These are phyloP conservation scores for Lordiphosa clarofinis DNA, from an alignment of 1,140 invertebrate genomes.

Conservation along the genomic window DNA sequence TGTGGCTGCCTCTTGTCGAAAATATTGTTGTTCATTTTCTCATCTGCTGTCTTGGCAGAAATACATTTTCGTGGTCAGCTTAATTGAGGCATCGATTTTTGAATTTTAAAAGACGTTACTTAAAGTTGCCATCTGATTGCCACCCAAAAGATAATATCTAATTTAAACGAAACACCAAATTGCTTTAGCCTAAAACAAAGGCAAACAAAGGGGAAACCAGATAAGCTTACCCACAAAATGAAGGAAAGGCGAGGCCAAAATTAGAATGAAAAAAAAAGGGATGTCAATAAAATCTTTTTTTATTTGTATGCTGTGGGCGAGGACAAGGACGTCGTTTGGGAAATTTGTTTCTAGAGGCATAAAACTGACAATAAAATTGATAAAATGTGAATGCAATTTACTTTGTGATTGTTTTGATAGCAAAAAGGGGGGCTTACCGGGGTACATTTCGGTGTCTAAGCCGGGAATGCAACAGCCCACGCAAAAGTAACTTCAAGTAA, in stretches of 20 bases:
- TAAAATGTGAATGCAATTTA: slow-evolving; percentile 63
- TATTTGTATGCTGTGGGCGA: slow-evolving; percentile 56
- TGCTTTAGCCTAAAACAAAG: slow-evolving; percentile 30
- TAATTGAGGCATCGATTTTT: slow-evolving; percentile 72
- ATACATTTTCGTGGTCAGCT: slow-evolving; percentile 19
- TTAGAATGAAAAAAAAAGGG: slow-evolving; percentile 50
- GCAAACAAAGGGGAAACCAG: slow-evolving; percentile 13
- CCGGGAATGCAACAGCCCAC: too few relatives aligned
- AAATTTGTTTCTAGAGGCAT: slow-evolving; percentile 15
- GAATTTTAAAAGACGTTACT: slow-evolving; percentile 2
- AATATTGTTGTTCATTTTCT: slow-evolving; percentile 61
- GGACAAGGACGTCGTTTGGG: slow-evolving; percentile 35
- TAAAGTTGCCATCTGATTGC: slow-evolving; percentile 6
- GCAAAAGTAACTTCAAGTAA: slow-evolving; percentile 2
- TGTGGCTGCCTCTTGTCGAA: slow-evolving; percentile 14
- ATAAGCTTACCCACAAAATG: slow-evolving; percentile 12
- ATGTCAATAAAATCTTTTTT: slow-evolving; percentile 65
- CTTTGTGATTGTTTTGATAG: slow-evolving; percentile 1
- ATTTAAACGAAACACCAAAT: slow-evolving; percentile 28
- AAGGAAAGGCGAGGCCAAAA: slow-evolving; percentile 39
- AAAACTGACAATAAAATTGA: slow-evolving; percentile 58
- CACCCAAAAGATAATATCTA: neutral
- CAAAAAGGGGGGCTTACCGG: neutral
- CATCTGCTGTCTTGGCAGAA: slow-evolving; percentile 17
- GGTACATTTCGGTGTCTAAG: too few relatives aligned